Evolutionary conservation across 2,797 vertebrate genomes (phyloP).

Genomic region (Monodelphis domestica): DNA sequence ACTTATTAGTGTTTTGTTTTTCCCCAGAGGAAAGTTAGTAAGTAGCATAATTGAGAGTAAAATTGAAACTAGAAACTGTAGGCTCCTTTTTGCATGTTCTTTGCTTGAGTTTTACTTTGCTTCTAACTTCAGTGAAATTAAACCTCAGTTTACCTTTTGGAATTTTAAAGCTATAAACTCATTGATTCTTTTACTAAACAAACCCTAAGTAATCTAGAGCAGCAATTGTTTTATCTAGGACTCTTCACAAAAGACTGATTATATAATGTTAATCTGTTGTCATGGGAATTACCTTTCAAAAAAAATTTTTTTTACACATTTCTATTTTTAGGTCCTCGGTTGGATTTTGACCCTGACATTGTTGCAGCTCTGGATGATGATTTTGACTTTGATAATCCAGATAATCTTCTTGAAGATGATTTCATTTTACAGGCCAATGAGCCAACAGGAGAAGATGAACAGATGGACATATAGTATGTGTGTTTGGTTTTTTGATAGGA

Average conservation of each 20-base stretch:
- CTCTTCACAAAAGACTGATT: background rate
- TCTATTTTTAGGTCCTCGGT: slow-evolving; percentile 88
- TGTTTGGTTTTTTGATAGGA: slow-evolving; percentile 27
- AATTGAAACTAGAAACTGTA: background rate
- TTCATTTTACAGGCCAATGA: slow-evolving; percentile 93
- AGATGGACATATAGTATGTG: slow-evolving; percentile 78
- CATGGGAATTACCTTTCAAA: slow-evolving; percentile 8
- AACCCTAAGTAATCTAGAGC: slow-evolving; percentile 1
- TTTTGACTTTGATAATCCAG: slow-evolving; percentile 94
- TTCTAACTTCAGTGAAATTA: slow-evolving; percentile 46
- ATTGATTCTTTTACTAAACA: slow-evolving; percentile 1
- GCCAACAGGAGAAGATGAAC: slow-evolving; percentile 36
- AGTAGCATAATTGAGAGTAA: background rate
- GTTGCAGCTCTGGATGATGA: slow-evolving; percentile 97
- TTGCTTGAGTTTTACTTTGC: background rate
- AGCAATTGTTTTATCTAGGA: background rate
- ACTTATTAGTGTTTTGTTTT: background rate
- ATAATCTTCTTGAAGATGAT: slow-evolving; percentile 96
- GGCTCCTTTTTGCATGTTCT: background rate
- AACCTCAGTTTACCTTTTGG: slow-evolving; percentile 46
- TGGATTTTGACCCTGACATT: slow-evolving; percentile 98
- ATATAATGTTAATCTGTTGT: slow-evolving; percentile 5
- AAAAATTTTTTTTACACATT: slow-evolving; percentile 38
- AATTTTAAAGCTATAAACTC: slow-evolving; percentile 2
- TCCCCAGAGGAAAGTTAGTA: background rate